Base-by-base conservation (phyloP, 2,888 invertebrate species). In the Trissonchulus latispiculum region DNA sequence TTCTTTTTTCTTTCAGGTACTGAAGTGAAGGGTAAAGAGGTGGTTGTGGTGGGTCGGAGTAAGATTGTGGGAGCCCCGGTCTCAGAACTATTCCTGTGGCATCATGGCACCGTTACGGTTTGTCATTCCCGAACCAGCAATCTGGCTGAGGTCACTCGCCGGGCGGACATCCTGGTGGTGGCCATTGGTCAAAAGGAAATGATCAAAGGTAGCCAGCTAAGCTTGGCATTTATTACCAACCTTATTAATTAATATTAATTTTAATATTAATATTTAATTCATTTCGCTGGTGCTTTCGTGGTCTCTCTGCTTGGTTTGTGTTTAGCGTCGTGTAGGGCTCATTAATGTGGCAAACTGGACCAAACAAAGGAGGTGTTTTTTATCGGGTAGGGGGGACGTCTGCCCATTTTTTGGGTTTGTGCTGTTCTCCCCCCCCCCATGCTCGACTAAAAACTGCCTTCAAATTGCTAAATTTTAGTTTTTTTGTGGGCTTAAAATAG, bases 51-150 rank as follows among this genome's bases (percentile, higher is more conserved):
- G 61, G 99, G 99, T 0, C 88, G 99, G 78, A 96, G 95, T 83
- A 95, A 95, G 85, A 97, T 99, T 81, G 95, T 99, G 0, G 99
- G 99, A 64, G 92, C 95, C 0, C 99, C 99, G 0, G 91, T 91
- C 76, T 88, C 95, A 0, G 94, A 95, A 84, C 87, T 99, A 36
- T 88, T 99, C 59, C 92, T 94, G 84, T 97, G 96, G 96, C 89
- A 93, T 78, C 88, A 99, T 84, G 96, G 95, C 0, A 99, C 99
- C 0, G 95, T 96, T 1, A 97, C 97, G 0, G 89, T 94, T 59
- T 97, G 97, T 80, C 99, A 99, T 84, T 96, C 97, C 0, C 91
- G 90, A 85, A 97, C 97, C 0, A 71, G 71, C 35, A 76, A 83
- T 70, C 71, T 82, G 70, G 76, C 78, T 36, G 78, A 78, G n/a